A percentile compares a stretch with the other conserved stretches of the same genome.
phyloP scores from a whole-genome alignment of 2,797 vertebrate species.

The Anisognathus igniventris region DNA sequence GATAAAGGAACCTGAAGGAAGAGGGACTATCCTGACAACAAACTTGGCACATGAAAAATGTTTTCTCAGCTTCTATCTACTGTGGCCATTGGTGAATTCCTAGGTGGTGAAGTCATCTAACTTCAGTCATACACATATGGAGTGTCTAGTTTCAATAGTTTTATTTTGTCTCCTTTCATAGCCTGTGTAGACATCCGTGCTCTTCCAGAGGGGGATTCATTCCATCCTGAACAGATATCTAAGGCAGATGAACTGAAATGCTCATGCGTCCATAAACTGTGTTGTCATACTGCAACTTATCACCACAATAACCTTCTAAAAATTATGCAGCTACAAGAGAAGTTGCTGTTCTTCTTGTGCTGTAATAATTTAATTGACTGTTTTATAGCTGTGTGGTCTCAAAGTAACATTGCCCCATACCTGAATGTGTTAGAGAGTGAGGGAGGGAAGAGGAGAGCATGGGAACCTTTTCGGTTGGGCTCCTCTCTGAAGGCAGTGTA shows the following conservation, averaged over 20 bases:
- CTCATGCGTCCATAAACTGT: not conserved
- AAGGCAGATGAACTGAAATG: not conserved
- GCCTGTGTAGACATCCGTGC: not conserved
- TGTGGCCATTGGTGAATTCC: not conserved
- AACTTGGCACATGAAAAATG: rapidly evolving
- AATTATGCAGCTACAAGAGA: not conserved
- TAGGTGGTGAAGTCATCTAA: not conserved
- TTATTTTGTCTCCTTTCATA: not conserved
- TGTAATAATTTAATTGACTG: not conserved
- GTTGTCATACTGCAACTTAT: not conserved
- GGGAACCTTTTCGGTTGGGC: not conserved
- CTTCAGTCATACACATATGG: not conserved
- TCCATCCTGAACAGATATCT: not conserved
- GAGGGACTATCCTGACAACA: not conserved
- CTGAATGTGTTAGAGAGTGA: not conserved
- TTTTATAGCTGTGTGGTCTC: not conserved
- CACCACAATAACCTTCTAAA: not conserved
- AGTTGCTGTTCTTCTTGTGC: not conserved
- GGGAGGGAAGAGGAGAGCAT: not conserved
- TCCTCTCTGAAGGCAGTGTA: not conserved
- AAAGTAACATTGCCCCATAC: not conserved
- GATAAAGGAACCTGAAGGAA: not conserved
- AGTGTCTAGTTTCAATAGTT: not conserved
- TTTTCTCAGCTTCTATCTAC: not conserved
- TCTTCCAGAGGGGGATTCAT: not conserved